Percentiles rank a stretch among this genome's conserved stretches.
Conservation (phyloP, 2,888 invertebrate genomes). For the Dryomyza anilis region DNA sequence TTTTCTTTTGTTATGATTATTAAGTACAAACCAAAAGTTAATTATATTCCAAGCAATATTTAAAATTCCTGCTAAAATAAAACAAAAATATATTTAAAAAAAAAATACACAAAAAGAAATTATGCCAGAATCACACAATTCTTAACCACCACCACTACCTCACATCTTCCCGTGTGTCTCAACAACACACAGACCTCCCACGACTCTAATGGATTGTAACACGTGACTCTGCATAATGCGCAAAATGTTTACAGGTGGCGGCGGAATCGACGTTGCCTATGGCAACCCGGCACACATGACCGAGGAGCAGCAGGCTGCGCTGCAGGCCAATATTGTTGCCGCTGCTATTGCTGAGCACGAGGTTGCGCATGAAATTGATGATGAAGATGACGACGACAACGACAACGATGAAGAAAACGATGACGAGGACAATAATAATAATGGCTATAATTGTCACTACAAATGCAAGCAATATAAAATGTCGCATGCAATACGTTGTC, state of each 20-base stretch:
- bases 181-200: no score
- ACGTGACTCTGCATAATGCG: constrained; percentile 49
- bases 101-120: neutral
- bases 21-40: neutral
- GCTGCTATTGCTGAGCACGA: no score
- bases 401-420: constrained; percentile 43
- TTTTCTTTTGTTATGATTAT: constrained; percentile 10
- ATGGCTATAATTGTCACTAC: constrained; percentile 51
- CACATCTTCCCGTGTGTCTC: constrained; percentile 5
- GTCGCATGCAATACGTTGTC: constrained; percentile 53
- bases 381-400: constrained; percentile 11
- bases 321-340: no score
- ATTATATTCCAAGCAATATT: neutral
- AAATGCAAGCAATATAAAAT: constrained; percentile 55
- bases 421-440: constrained; percentile 39
- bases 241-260: constrained; percentile 57
- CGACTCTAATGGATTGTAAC: constrained; percentile 37
- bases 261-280: neutral
- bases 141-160: constrained; percentile 15
- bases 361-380: no score
- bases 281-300: no score
- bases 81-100: neutral
- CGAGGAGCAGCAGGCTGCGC: no score
- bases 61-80: neutral
- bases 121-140: constrained; percentile 10